Percentiles rank a stretch among this genome's conserved stretches.
These are phyloP conservation scores for Dicranocentrus wangi DNA, from an alignment of 2,888 invertebrate genomes.

Conservation along the genomic window DNA sequence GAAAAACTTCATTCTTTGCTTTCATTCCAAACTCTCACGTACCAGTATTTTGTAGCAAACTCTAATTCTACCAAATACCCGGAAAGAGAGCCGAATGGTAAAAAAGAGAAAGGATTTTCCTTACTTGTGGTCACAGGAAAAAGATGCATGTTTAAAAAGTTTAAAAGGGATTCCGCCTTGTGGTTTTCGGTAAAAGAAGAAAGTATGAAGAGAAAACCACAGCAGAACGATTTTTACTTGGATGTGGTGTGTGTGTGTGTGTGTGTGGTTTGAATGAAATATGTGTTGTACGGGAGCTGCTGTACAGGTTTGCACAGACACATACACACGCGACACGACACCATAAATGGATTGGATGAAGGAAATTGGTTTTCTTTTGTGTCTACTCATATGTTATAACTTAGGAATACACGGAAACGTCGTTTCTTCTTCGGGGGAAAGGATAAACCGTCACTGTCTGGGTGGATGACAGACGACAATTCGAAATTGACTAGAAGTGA, in stretches of 20 bases:
- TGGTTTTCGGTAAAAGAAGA: too few species aligned
- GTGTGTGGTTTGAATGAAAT: too few species aligned
- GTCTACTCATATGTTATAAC: too few species aligned
- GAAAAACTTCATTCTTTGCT: constrained; percentile 1
- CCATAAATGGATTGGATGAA: constrained; percentile 41
- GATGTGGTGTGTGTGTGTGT: neutral
- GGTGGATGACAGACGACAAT: constrained; percentile 33
- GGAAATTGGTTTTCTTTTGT: constrained; percentile 45
- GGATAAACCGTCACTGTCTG: constrained; percentile 5
- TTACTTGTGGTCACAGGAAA: neutral
- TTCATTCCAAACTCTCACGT: neutral
- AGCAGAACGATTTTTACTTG: neutral
- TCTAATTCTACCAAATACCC: constrained; percentile 19
- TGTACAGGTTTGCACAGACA: too few species aligned
- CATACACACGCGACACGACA: constrained; percentile 42
- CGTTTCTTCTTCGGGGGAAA: too few species aligned
- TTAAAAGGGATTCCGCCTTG: neutral
- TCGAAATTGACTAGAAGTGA: constrained; percentile 15
- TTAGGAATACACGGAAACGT: too few species aligned
- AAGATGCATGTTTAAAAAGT: neutral
- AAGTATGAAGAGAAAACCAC: too few species aligned
- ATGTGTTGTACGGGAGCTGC: neutral
- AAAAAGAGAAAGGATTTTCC: constrained; percentile 1
- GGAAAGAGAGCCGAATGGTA: constrained; percentile 6
- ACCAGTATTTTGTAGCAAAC: constrained; percentile 15